Percentiles rank a stretch among this genome's conserved stretches.
These are phyloP conservation scores for Chrysomela aeneicollis DNA, from an alignment of 2,888 invertebrate genomes.

Conservation along the genomic window DNA sequence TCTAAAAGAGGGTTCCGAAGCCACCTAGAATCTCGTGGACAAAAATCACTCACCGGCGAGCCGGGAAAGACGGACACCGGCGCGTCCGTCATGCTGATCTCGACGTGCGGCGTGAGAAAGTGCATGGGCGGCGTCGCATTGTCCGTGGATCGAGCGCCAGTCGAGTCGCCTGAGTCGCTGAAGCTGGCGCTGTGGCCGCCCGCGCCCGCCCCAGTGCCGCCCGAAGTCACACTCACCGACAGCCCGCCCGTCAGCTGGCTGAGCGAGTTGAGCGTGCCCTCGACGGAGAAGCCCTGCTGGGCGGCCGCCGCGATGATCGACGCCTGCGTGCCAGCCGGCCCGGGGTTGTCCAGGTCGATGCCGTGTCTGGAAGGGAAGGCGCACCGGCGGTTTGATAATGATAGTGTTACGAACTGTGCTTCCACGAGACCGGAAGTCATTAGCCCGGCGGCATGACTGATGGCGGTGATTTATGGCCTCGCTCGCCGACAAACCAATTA, in stretches of 20 bases:
- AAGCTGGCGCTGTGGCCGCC: conserved; percentile 81
- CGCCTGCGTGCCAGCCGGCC: conserved; percentile 80
- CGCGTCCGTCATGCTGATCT: conserved; percentile 88
- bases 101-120: conserved; percentile 89
- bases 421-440: no score
- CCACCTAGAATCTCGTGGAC: no score
- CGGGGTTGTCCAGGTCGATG: conserved; percentile 89
- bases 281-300: conserved; percentile 61
- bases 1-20: no score
- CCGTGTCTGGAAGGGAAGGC: conserved; percentile 72
- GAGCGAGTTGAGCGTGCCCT: conserved; percentile 62
- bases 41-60: conserved; percentile 61
- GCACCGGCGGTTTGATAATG: no score
- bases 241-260: conserved; percentile 72
- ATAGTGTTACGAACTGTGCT: no score
- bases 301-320: conserved; percentile 73
- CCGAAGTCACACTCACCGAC: conserved; percentile 54
- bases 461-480: no score
- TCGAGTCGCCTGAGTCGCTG: conserved; percentile 86
- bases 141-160: conserved; percentile 80
- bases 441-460: no score
- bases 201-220: conserved; percentile 63
- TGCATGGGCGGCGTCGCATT: conserved; percentile 92
- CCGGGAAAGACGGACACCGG: conserved; percentile 73
- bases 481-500: no score